Evolutionary conservation across 2,113 vertebrate genomes (phyloP).

Genomic region (Gymnorhina tibicen): DNA sequence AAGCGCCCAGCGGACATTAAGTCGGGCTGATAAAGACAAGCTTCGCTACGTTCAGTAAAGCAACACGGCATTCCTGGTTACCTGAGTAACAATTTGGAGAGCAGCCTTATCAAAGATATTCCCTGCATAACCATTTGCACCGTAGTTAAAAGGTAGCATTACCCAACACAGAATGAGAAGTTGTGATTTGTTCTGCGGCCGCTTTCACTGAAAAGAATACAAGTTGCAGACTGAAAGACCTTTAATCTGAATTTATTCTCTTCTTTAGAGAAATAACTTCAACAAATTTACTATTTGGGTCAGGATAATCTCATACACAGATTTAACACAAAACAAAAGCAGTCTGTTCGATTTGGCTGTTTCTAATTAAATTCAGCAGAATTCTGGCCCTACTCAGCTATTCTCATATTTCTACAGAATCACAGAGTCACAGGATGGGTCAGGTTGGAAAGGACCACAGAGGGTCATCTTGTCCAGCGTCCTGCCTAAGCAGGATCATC

Average conservation of each 20-base stretch:
- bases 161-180: neutral
- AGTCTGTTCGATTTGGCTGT: neutral
- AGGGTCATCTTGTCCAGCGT: neutral
- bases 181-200: neutral
- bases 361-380: neutral
- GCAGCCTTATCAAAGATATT: neutral
- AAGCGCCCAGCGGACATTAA: neutral
- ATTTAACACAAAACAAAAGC: neutral
- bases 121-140: neutral
- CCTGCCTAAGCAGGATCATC: neutral
- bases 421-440: neutral
- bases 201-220: neutral
- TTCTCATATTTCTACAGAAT: neutral
- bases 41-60: neutral
- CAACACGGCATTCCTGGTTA: accelerated
- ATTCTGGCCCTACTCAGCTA: neutral
- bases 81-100: neutral
- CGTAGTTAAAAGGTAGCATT: neutral
- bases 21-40: neutral
- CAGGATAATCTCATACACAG: neutral
- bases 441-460: neutral
- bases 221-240: neutral
- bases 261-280: neutral
- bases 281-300: neutral
- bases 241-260: neutral